These are phyloP conservation scores for Zaprionus ghesquierei DNA, from an alignment of 1,140 invertebrate genomes.

Conservation along the genomic window DNA sequence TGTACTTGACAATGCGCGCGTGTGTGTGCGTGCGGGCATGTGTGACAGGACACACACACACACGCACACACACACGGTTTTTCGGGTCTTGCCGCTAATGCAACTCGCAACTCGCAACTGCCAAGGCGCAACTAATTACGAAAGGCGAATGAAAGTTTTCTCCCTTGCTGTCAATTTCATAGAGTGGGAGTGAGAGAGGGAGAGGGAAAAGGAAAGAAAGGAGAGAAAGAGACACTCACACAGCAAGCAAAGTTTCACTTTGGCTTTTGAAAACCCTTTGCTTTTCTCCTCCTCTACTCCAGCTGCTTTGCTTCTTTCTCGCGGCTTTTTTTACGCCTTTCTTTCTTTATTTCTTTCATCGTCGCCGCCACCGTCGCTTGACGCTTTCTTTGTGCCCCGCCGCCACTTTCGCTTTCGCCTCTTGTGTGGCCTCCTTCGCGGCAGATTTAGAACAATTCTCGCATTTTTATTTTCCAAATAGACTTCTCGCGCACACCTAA, in stretches of 20 bases:
- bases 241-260: neutral
- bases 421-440: slow-evolving; percentile 5
- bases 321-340: slow-evolving; percentile 1
- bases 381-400: slow-evolving; percentile 6
- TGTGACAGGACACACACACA: slow-evolving; percentile 22
- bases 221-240: neutral
- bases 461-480: slow-evolving; percentile 56
- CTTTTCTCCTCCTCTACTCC: neutral
- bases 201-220: neutral
- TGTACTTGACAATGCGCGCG: slow-evolving; percentile 15
- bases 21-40: slow-evolving; percentile 6
- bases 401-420: neutral
- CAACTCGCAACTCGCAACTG: slow-evolving; percentile 33
- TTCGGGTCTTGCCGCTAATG: slow-evolving; percentile 12
- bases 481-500: neutral
- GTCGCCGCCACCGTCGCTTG: neutral
- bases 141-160: slow-evolving; percentile 69
- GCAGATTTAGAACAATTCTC: slow-evolving; percentile 71
- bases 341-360: neutral
- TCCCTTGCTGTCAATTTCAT: slow-evolving; percentile 35
- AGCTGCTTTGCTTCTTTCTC: neutral
- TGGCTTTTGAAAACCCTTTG: neutral
- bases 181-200: neutral
- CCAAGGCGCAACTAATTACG: slow-evolving; percentile 68
- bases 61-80: slow-evolving; percentile 13